Base-by-base conservation (phyloP, 37 sponge, comb jelly and placozoan genomes). In the Hormiphora californensis region DNA sequence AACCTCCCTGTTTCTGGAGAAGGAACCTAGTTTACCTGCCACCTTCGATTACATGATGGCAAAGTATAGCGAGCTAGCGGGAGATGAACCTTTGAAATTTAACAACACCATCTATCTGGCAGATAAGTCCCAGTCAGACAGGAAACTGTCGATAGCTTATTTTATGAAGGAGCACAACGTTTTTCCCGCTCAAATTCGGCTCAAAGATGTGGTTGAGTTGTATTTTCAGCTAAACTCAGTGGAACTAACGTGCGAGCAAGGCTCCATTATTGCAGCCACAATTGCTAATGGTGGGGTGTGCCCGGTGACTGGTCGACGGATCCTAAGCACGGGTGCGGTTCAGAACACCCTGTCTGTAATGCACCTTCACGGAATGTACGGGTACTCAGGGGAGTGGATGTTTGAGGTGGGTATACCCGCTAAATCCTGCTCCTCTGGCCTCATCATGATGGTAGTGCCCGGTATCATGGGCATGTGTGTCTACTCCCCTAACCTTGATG, bases 291-390 rank as follows among this genome's bases (percentile, higher is more conserved):
- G 89, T 33, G 94, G 94, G 22, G 63, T 87, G 40, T 94, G 94
- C 86, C 94, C 94, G 34, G 87, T 89, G 39, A 90, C 94, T 9
- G 91, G 88, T 0, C 54, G 63, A 7, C 30, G 27, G n/a, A 30
- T 57, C 28, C 41, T 91, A 12, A 21, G 57, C 22, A 22, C 85
- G 0, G 55, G 40, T 8, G 91, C 92, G 21, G 92, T 90, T 0
- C 86, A 88, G 62, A 39, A 94, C 85, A 86, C 92, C 17, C 89
- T 94, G 44, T 86, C 94, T 15, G 85, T 92, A 23, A 94, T 94
- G 94, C 90, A 90, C 63, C 89, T 92, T 0, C 92, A 92, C 85
- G 94, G 94, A 36, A 90, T 94, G 91, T 94, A 94, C 40, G 89
- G 92, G 78, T 92, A 86, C 36, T 93, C 94, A 34, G 94, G 92